These are phyloP conservation scores for Liodrosophila aerea DNA, from an alignment of 2,888 invertebrate genomes.

Conservation along the genomic window DNA sequence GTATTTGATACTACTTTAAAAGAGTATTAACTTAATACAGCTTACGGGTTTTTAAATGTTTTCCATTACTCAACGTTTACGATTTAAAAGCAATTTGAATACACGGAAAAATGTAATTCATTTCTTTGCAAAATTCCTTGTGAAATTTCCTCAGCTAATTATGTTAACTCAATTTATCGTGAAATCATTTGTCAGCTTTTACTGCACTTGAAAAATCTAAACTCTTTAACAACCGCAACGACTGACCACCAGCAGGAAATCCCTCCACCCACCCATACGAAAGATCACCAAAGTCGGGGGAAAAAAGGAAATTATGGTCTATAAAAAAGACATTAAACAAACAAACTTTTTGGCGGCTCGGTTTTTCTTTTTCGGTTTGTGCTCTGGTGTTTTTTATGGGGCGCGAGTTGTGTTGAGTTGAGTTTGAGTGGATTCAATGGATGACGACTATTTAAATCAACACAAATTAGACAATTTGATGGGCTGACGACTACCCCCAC, in stretches of 20 bases:
- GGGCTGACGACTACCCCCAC: conserved; percentile 40
- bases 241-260: no score
- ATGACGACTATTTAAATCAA: conserved; percentile 61
- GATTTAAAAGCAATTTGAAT: no score
- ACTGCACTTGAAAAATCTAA: neutral
- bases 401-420: conserved; percentile 10
- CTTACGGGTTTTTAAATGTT: no score
- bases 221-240: neutral
- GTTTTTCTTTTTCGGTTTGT: neutral
- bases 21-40: no score
- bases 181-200: neutral
- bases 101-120: no score
- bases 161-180: neutral
- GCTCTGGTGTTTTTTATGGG: conserved; percentile 18
- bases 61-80: no score
- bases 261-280: no score
- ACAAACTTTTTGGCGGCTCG: conserved; percentile 14
- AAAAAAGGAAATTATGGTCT: conserved; percentile 17
- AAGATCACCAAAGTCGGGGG: neutral
- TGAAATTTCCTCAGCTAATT: neutral
- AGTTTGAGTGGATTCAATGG: conserved; percentile 6
- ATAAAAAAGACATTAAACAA: conserved; percentile 22
- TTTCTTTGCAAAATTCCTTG: no score
- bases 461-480: conserved; percentile 68
- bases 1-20: no score